These are phyloP conservation scores for Andrena hattorfiana DNA, from an alignment of 2,888 invertebrate genomes.

Conservation along the genomic window DNA sequence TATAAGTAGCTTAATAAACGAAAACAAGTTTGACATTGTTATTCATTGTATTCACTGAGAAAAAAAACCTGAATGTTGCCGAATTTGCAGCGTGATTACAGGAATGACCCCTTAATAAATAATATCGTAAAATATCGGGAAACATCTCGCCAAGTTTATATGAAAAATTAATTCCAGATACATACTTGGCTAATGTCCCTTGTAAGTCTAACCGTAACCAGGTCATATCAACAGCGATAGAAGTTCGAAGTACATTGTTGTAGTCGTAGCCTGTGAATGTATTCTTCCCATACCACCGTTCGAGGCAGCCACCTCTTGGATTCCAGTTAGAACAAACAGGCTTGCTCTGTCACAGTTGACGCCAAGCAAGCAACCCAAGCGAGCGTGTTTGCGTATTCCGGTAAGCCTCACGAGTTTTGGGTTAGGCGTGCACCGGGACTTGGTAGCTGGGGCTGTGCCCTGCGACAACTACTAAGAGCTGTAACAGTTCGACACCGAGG, in stretches of 20 bases:
- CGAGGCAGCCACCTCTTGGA: conserved; percentile 63
- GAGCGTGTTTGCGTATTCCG: conserved; percentile 66
- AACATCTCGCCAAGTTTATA: too few relatives aligned
- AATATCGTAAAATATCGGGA: too few relatives aligned
- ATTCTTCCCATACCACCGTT: conserved; percentile 15
- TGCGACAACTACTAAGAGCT: conserved; percentile 76
- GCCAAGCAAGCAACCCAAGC: conserved; percentile 57
- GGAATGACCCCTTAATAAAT: too few relatives aligned
- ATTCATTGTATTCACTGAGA: too few relatives aligned
- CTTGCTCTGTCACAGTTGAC: conserved; percentile 72
- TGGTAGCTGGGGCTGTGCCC: conserved; percentile 32
- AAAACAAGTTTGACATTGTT: too few relatives aligned
- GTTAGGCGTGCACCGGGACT: conserved; percentile 37
- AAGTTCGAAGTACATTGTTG: conserved; percentile 15
- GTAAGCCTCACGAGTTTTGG: conserved; percentile 55
- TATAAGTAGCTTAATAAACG: too few relatives aligned
- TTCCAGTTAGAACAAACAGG: conserved; percentile 77
- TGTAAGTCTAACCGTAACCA: background rate
- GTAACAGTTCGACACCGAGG: conserved; percentile 75
- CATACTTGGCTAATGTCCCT: too few relatives aligned
- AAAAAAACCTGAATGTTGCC: too few relatives aligned
- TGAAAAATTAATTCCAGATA: too few relatives aligned
- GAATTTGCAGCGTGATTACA: too few relatives aligned
- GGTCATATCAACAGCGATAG: background rate
- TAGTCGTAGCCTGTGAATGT: conserved; percentile 45